phyloP scores from a whole-genome alignment of 2,113 vertebrate genomes.

The Pollachius pollachius region DNA sequence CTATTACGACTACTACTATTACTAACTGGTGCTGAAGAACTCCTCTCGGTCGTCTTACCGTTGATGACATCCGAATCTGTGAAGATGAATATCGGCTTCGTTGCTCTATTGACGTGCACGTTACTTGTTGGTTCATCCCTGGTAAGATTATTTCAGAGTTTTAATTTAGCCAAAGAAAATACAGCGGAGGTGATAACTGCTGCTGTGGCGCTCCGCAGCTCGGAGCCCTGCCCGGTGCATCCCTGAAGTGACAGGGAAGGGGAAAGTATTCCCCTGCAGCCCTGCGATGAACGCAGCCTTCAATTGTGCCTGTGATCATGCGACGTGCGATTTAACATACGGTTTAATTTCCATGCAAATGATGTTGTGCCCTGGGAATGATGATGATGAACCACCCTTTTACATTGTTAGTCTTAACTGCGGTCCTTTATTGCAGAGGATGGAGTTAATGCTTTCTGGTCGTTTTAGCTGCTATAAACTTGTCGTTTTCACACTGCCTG shows the following conservation, averaged over 20 bases:
- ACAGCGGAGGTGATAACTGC: conserved; percentile 31
- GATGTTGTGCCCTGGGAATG: too few species aligned
- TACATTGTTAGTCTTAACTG: conserved; percentile 24
- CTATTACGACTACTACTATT: too few species aligned
- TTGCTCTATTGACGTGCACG: conserved; percentile 67
- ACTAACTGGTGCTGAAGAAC: conserved; percentile 18
- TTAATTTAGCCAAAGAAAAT: conserved; percentile 1
- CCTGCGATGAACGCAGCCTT: too few species aligned
- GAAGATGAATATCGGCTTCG: conserved; percentile 68
- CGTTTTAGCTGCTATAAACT: too few species aligned
- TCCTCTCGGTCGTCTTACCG: conserved; percentile 16
- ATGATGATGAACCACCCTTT: too few species aligned
- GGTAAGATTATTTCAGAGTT: conserved; percentile 65
- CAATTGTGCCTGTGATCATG: too few species aligned
- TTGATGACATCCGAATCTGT: conserved; percentile 37
- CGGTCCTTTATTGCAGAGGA: conserved; percentile 51
- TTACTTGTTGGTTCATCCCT: conserved; percentile 67
- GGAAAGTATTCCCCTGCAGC: too few species aligned
- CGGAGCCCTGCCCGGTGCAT: too few species aligned
- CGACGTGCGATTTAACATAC: too few species aligned
- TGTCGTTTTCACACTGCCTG: too few species aligned
- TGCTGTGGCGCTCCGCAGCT: conserved; percentile 31
- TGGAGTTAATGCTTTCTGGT: conserved; percentile 12
- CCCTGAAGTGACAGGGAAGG: too few species aligned
- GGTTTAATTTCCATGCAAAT: too few species aligned